Conservation (phyloP, 2,113 vertebrate species). For the Phaetusa simplex region DNA sequence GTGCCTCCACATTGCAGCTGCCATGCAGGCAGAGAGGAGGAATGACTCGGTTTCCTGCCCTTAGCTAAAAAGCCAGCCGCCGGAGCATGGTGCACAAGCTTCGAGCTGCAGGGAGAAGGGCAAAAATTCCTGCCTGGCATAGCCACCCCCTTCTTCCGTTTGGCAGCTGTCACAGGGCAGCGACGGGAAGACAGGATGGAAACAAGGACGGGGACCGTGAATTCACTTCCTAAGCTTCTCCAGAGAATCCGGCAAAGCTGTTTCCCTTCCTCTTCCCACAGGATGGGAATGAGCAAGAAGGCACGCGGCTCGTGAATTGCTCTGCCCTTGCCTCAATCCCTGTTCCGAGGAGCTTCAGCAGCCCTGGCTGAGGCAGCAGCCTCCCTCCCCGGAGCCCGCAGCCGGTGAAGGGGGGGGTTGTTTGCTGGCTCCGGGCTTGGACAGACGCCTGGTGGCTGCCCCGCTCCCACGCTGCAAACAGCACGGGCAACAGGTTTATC, state of each 20-base stretch:
- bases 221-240: constrained; percentile 6
- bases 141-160: neutral
- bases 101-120: neutral
- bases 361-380: neutral
- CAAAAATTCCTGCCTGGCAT: fast-evolving
- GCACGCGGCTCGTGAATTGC: neutral
- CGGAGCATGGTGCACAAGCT: neutral
- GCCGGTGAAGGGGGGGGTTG: fast-evolving
- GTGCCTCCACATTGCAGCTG: neutral
- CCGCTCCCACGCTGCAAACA: neutral
- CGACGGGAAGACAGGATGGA: neutral
- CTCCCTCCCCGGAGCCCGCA: neutral
- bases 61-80: neutral
- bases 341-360: neutral
- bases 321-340: neutral
- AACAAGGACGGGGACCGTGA: neutral
- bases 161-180: neutral
- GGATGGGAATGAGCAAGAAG: neutral
- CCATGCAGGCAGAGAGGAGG: neutral
- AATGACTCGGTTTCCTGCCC: neutral
- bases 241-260: neutral
- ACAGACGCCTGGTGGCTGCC: neutral
- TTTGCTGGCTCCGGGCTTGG: neutral
- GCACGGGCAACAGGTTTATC: neutral
- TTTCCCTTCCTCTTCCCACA: neutral